A percentile compares a stretch with the other conserved stretches of the same genome.
These are phyloP conservation scores for Schizotus pectinicornis DNA, from an alignment of 2,888 invertebrate species.

Conservation along the genomic window DNA sequence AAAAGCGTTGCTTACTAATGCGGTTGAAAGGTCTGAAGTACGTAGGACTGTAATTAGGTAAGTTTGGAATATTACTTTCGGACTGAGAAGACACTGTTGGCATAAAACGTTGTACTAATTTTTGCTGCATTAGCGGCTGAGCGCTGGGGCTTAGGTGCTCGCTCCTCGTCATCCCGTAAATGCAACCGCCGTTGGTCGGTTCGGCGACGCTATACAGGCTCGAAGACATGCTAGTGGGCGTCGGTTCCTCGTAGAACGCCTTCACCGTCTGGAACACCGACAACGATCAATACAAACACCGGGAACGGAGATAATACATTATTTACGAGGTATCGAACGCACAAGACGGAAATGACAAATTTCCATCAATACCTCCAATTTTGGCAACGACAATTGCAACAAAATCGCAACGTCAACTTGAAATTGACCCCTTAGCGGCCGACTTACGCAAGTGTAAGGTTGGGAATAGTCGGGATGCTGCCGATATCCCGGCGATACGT, in stretches of 20 bases:
- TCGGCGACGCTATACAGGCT: constrained; percentile 59
- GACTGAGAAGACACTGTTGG: constrained; percentile 55
- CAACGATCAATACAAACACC: not conserved
- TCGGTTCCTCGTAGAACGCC: constrained; percentile 61
- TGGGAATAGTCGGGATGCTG: constrained; percentile 34
- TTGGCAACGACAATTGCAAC: no score
- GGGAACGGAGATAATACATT: no score
- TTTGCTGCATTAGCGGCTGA: constrained; percentile 37
- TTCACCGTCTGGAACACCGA: constrained; percentile 56
- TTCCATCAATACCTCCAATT: no score
- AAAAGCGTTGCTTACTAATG: constrained; percentile 44
- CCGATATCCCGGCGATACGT: constrained; percentile 38
- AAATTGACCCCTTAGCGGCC: no score
- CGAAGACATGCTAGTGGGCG: constrained; percentile 51
- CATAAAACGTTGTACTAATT: constrained; percentile 45
- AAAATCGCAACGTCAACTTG: no score
- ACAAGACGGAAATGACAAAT: no score
- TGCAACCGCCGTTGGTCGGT: constrained; percentile 45
- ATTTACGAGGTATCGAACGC: no score
- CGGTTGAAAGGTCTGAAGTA: constrained; percentile 51
- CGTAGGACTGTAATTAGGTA: constrained; percentile 55
- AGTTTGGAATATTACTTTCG: constrained; percentile 57
- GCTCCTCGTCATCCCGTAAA: constrained; percentile 48
- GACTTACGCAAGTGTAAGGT: constrained; percentile 47
- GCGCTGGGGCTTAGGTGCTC: constrained; percentile 42